Percentiles rank a stretch among this genome's conserved stretches.
Conservation (phyloP, 2,113 vertebrate genomes). For the Salvelinus fontinalis region DNA sequence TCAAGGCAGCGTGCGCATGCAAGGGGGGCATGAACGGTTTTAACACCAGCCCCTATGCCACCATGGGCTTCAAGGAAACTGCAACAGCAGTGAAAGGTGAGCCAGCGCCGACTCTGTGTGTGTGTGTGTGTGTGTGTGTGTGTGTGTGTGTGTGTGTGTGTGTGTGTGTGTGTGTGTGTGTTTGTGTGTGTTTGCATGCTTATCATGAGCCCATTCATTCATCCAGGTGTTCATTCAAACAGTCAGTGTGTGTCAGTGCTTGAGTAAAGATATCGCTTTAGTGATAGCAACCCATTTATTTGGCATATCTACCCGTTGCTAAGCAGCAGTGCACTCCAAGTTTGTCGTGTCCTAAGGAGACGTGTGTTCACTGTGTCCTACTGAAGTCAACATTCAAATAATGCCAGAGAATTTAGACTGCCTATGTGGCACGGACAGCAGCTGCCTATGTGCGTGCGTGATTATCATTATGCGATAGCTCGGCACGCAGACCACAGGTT, state of each 20-base stretch:
- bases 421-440: background rate
- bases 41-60: conserved; percentile 82
- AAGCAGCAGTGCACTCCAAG: conserved; percentile 25
- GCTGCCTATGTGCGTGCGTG: background rate
- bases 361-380: conserved; percentile 10
- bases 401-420: conserved; percentile 3
- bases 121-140: background rate
- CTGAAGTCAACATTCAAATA: background rate
- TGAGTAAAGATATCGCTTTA: no score
- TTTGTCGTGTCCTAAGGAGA: conserved; percentile 22
- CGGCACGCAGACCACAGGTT: background rate
- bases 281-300: background rate
- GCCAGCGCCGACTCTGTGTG: conserved; percentile 30
- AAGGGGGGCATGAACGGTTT: conserved; percentile 81
- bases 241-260: background rate
- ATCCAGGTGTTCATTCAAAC: conserved; percentile 59
- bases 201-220: conserved; percentile 28
- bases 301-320: background rate
- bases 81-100: conserved; percentile 91
- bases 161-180: background rate
- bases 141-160: background rate
- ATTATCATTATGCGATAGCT: background rate
- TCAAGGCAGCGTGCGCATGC: conserved; percentile 76
- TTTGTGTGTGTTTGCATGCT: background rate
- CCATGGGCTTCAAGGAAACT: conserved; percentile 91